Evolutionary conservation across 2,888 invertebrate genomes (phyloP), one percentile per base, ranked within the genome.

Genomic region (Trilocha varians): DNA sequence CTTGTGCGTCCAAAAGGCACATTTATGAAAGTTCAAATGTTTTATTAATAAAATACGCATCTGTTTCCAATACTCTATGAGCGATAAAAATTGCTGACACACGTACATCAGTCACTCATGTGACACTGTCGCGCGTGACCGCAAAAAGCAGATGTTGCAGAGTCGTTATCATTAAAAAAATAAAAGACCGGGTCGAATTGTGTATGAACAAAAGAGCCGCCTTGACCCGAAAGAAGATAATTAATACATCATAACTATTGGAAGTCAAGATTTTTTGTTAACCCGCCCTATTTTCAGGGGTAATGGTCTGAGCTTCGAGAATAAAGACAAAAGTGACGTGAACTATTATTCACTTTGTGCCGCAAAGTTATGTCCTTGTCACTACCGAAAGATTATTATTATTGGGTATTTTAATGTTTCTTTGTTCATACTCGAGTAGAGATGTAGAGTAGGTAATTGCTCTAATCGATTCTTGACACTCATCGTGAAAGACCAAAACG

Each of bases 41-140:
- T 5, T 18, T 18, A 6, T 18, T 8, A 18, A 18, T 8, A 5
- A 18, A 8, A 18, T 18, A 6, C 1, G 11, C 11, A 9, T 25
- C 25, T 25, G 25, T 11, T 9, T 25, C 1, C 15, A 5, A 15
- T 66, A 65, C 55, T 76, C 77, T 75, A 48, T 70, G 70, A 25
- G 49, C 34, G 39, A 48, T 53, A 67, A 70, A 70, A 76, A 57
- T 58, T 65, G 71, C 75, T 75, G 78, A 78, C 74, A 73, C 73
- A 71, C 65, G 69, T 61, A 55, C 73, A 77, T 80, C 76, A 76
- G 65, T 79, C 77, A 82, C 74, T 72, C 61, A 57, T 52, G 65
- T 61, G 64, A 69, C 67, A 57, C 59, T 62, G 67, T 62, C 56
- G 63, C 66, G 65, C 64, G 65, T 66, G 60, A 64, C 62, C 61